Evolutionary conservation across 2,797 vertebrate genomes (phyloP).

Genomic region (Holocentrus rufus): DNA sequence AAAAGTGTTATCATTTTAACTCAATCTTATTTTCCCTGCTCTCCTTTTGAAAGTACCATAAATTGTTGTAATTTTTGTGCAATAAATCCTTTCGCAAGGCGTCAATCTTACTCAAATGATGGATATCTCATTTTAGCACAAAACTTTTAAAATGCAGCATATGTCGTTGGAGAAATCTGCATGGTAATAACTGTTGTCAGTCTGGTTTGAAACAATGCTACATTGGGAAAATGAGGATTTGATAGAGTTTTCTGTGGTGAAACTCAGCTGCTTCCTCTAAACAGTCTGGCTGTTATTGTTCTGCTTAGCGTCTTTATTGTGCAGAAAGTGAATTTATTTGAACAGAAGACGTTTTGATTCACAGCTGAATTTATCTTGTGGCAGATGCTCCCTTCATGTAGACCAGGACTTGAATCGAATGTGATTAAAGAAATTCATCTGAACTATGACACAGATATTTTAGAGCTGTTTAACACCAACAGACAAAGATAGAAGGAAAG

Average conservation of each 20-base stretch:
- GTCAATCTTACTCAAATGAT: neutral
- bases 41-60: too few species aligned
- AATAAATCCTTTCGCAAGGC: too few species aligned
- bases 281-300: constrained; percentile 20
- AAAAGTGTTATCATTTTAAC: too few species aligned
- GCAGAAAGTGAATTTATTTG: constrained; percentile 4
- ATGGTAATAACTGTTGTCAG: neutral
- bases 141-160: neutral
- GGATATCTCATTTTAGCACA: neutral
- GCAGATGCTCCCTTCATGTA: neutral
- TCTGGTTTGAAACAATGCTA: neutral
- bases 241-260: neutral
- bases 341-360: constrained; percentile 5
- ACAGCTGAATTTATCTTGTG: neutral
- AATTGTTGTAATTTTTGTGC: too few species aligned
- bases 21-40: too few species aligned
- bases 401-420: neutral
- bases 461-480: neutral
- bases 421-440: neutral
- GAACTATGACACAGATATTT: neutral
- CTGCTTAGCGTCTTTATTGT: constrained; percentile 7
- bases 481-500: neutral
- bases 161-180: neutral
- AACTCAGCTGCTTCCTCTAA: constrained; percentile 12
- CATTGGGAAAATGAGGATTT: neutral